Evolutionary conservation across 2,797 vertebrate genomes (phyloP).

Genomic region (Takifugu ocellatus): DNA sequence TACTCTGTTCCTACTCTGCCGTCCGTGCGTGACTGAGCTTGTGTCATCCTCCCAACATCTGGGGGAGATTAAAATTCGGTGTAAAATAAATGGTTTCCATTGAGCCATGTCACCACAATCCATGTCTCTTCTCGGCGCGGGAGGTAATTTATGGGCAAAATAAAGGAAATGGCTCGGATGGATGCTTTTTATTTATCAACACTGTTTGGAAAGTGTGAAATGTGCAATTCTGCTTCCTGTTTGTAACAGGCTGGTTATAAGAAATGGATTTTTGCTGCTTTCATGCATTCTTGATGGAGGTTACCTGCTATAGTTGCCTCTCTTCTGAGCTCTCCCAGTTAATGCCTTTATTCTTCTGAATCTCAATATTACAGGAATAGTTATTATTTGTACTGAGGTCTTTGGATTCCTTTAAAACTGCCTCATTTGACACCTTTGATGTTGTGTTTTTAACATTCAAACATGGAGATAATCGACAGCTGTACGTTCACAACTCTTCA

Average conservation of each 20-base stretch:
- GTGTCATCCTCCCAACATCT: not conserved
- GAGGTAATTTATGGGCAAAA: not conserved
- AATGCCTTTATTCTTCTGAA: no score
- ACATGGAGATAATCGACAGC: no score
- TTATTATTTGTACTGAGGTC: no score
- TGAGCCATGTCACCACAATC: not conserved
- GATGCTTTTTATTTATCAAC: conserved; percentile 1
- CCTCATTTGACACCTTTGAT: no score
- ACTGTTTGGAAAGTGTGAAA: not conserved
- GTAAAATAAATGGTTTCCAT: conserved; percentile 16
- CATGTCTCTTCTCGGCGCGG: not conserved
- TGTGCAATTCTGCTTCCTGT: not conserved
- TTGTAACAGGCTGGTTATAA: not conserved
- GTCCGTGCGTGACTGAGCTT: not conserved
- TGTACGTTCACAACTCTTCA: no score
- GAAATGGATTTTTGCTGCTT: not conserved
- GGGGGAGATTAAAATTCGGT: conserved; percentile 5
- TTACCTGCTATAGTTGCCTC: not conserved
- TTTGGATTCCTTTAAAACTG: no score
- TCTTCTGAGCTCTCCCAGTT: not conserved
- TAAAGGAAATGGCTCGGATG: not conserved
- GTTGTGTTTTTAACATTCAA: no score
- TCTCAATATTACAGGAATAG: no score
- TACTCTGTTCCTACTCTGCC: not conserved
- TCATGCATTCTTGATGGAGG: not conserved